Evolutionary conservation across 1,140 invertebrate species (phyloP), one percentile per base, ranked within the genome.

Genomic region (Brachionus asplanchnoidis): DNA sequence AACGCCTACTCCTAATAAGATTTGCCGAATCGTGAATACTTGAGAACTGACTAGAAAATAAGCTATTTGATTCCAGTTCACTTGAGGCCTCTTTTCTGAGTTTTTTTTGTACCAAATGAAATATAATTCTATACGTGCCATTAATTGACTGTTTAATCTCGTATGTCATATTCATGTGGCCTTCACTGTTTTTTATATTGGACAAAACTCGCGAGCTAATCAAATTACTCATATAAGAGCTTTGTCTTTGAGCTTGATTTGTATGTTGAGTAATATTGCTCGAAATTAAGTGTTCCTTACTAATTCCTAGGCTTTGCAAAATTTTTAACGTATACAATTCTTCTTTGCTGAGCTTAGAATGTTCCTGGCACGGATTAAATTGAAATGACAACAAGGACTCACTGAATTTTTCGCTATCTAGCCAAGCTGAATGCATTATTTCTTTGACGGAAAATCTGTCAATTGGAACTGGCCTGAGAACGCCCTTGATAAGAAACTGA

Each of bases 51-150:
- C 50, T 23, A 23, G 14, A 7, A 50, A 77, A 77, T 32, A 50
- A 77, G 6, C 17, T 50, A 77, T 77, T 77, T 20, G 73, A 28
- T 23, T 77, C 42, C 3, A 77, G 42, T 28, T 77, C 73, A 14
- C n/a, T 77, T 44, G 28, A 77, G 20, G 46, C 53, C 20, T 82
- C 79, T 42, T 82, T 65, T 65, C 79, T 42, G 12, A 82, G 3
- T 40, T 73, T 53, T 73, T 86, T 84, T 50, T 90, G 90, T 4
- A 92, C 86, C 50, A 90, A 87, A 86, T 93, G 92, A 28, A 92
- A 86, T 8, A 92, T 87, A 66, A 92, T 92, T 65, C 92, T 87
- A 86, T 93, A 93, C 12, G 91, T 91, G 1, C 92, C 92, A 8
- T 84, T 84, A 17, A 84, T 68, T 12, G 50, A 82, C 26, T 82